A percentile compares a stretch with the other conserved stretches of the same genome.
Conservation (phyloP, 2,888 invertebrate species). For the Torymus texanus region DNA sequence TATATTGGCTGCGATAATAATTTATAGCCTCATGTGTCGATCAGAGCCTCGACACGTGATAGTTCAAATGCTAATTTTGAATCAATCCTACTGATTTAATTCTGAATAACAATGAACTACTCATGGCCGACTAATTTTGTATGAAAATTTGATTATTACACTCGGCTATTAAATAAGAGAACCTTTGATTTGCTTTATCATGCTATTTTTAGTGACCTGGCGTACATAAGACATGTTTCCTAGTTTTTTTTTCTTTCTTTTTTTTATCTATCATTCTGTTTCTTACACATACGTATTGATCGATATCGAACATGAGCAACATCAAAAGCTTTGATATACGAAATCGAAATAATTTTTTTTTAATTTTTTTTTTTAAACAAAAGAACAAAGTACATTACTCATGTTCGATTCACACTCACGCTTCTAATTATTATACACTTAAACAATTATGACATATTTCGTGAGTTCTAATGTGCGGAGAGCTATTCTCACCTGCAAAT, state of each 20-base stretch:
- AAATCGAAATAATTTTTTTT: not conserved
- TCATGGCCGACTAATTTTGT: conserved; percentile 2
- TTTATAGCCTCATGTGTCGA: conserved; percentile 16
- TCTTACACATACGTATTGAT: conserved; percentile 14
- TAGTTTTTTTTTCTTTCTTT: not conserved
- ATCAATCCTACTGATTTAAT: conserved; percentile 29
- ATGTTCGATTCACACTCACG: conserved; percentile 1
- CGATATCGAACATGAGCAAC: conserved; percentile 6
- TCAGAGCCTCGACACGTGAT: conserved; percentile 9
- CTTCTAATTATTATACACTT: conserved; percentile 50
- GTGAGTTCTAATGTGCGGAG: not conserved
- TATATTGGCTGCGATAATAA: conserved; percentile 23
- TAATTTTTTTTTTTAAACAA: not conserved
- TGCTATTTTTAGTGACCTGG: conserved; percentile 30
- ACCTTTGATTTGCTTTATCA: conserved; percentile 1
- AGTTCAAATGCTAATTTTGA: conserved; percentile 36
- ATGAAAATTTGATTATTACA: not conserved
- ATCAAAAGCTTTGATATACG: no score
- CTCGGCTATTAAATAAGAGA: not conserved
- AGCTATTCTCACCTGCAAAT: conserved; percentile 92
- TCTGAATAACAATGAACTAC: conserved; percentile 32
- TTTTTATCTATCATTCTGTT: conserved; percentile 4
- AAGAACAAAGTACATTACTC: not conserved
- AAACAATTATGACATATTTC: conserved; percentile 48
- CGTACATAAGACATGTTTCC: not conserved